Percentiles rank a stretch among this genome's conserved stretches.
Evolutionary conservation across 1,140 invertebrate species (phyloP).

Genomic region (Dendroctonus valens): DNA sequence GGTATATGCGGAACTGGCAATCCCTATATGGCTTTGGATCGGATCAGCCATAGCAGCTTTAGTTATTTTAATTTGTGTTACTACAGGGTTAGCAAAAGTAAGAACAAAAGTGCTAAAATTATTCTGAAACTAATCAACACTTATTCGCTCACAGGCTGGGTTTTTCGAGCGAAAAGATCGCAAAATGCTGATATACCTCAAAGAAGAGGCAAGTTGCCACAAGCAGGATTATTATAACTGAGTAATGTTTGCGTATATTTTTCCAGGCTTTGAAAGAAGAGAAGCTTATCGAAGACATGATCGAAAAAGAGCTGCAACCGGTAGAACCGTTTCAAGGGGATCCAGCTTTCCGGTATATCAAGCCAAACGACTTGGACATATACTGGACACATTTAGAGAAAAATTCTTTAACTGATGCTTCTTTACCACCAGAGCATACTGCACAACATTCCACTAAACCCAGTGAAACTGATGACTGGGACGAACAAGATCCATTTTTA

Average conservation of each 20-base stretch:
- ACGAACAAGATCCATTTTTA: no score
- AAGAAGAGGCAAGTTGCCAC: slow-evolving; percentile 1
- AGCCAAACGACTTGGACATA: slow-evolving; percentile 5
- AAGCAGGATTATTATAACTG: not conserved
- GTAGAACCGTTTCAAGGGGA: not conserved
- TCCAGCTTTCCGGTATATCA: slow-evolving; percentile 6
- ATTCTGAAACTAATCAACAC: not conserved
- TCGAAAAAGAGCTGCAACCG: slow-evolving; percentile 16
- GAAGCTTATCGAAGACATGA: slow-evolving; percentile 17
- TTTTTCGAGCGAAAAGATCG: slow-evolving; percentile 21
- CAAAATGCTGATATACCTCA: slow-evolving; percentile 2
- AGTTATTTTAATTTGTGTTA: slow-evolving; percentile 16
- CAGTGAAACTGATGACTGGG: no score
- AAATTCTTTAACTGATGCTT: not conserved
- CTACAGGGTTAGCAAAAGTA: slow-evolving; percentile 8
- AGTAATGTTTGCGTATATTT: not conserved
- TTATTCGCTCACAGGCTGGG: slow-evolving; percentile 6
- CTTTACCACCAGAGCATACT: no score
- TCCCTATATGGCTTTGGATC: slow-evolving; percentile 17
- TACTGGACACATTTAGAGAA: slow-evolving; percentile 12
- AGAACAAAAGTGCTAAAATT: not conserved
- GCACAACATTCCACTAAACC: no score
- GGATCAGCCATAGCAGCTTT: slow-evolving; percentile 14
- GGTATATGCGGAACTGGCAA: not conserved
- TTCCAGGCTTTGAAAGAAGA: slow-evolving; percentile 12